Evolutionary conservation across 2,113 vertebrate genomes (phyloP).

Genomic region (Amblyopsis rosae): DNA sequence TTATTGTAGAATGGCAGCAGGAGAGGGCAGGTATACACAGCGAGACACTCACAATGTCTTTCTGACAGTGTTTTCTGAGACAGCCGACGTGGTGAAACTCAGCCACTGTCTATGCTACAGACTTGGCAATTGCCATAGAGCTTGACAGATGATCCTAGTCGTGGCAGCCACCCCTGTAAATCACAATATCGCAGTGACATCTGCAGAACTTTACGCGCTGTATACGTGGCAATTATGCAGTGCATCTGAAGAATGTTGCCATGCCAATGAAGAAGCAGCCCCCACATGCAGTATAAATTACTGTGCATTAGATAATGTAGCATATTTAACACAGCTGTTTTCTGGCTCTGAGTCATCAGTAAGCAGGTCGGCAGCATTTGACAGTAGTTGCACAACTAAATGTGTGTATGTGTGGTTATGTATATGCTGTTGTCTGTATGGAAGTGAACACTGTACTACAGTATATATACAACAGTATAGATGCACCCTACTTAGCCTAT

Average conservation of each 20-base stretch:
- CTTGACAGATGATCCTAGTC: constrained; percentile 60
- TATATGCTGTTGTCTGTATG: background rate
- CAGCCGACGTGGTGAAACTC: constrained; percentile 50
- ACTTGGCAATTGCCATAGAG: constrained; percentile 58
- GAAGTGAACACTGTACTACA: background rate
- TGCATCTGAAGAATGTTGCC: constrained; percentile 21
- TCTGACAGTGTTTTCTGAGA: constrained; percentile 57
- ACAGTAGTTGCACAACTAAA: background rate
- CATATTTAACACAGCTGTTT: constrained; percentile 22
- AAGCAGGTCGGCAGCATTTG: background rate
- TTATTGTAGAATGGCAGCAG: constrained; percentile 66
- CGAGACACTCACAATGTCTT: constrained; percentile 54
- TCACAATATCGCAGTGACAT: constrained; percentile 54
- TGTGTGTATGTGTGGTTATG: background rate
- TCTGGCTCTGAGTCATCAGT: background rate
- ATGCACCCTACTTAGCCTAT: constrained; percentile 20
- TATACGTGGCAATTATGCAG: constrained; percentile 43
- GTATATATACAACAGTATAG: background rate
- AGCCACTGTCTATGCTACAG: constrained; percentile 47
- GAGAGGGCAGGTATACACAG: constrained; percentile 57
- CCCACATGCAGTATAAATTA: constrained; percentile 25
- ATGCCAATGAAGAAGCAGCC: constrained; percentile 15
- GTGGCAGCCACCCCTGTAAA: constrained; percentile 55
- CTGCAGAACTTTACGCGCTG: constrained; percentile 42
- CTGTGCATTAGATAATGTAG: constrained; percentile 15